Conservation (phyloP, 1,140 invertebrate species). For the Bursaphelenchus mucronatus region DNA sequence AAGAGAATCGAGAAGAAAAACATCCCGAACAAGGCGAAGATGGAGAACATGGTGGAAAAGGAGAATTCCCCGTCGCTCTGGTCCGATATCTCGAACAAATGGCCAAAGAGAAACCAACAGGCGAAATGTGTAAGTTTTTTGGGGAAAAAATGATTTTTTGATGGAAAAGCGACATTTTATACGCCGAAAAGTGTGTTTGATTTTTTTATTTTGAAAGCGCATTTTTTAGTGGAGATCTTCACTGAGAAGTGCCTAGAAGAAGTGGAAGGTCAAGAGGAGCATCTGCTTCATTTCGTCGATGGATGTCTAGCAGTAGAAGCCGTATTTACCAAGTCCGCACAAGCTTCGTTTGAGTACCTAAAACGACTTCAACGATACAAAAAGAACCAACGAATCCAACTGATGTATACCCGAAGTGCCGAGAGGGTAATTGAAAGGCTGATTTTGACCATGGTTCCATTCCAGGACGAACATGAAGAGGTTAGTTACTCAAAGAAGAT, state of each 20-base stretch:
- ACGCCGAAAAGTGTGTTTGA: too few relatives aligned
- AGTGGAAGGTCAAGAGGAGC: slow-evolving; percentile 5
- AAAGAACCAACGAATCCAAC: background rate
- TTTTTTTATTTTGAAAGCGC: background rate
- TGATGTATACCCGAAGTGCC: background rate
- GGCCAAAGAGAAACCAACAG: background rate
- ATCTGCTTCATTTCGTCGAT: slow-evolving; percentile 13
- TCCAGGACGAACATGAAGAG: slow-evolving; percentile 9
- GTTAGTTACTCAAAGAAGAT: background rate
- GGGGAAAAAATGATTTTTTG: background rate
- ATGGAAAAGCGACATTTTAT: too few relatives aligned
- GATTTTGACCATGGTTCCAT: background rate
- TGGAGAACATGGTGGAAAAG: background rate
- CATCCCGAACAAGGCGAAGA: background rate
- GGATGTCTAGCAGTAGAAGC: slow-evolving; percentile 4
- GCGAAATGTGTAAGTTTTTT: slow-evolving; percentile 3
- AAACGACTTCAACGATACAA: slow-evolving; percentile 1
- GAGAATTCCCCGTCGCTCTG: slow-evolving; percentile 3
- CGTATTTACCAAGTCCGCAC: background rate
- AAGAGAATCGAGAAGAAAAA: background rate
- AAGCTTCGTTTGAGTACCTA: slow-evolving; percentile 4
- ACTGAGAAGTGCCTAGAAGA: slow-evolving; percentile 15
- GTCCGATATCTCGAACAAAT: slow-evolving; percentile 18
- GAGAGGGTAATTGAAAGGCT: slow-evolving; percentile 9
- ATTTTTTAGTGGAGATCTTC: slow-evolving; percentile 6